A percentile compares a stretch with the other conserved stretches of the same genome.
These are phyloP conservation scores for Aphelenchoides fujianensis DNA, from an alignment of 1,140 invertebrate genomes.

Conservation along the genomic window DNA sequence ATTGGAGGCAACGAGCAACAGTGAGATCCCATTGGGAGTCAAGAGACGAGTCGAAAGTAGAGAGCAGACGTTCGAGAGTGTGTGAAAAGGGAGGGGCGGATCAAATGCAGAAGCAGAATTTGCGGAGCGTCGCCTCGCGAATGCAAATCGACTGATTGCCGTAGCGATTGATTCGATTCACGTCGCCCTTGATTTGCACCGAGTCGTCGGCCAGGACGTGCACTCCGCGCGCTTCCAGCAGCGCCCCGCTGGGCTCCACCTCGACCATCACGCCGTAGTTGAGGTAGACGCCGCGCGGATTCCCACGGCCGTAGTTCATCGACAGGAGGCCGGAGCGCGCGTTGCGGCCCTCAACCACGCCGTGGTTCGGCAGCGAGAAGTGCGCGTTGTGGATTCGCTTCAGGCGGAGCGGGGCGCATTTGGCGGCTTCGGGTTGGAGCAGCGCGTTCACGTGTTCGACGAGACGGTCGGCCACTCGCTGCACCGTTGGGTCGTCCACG, in stretches of 20 bases:
- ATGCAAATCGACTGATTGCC: slow-evolving; percentile 55
- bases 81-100: neutral
- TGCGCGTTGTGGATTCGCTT: slow-evolving; percentile 32
- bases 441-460: slow-evolving; percentile 58
- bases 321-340: neutral
- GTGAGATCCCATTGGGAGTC: no score
- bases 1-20: neutral
- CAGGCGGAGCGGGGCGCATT: slow-evolving; percentile 34
- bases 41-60: no score
- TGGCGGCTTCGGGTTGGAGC: slow-evolving; percentile 21
- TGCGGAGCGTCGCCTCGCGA: slow-evolving; percentile 36
- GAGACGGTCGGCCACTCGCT: slow-evolving; percentile 48
- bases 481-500: slow-evolving; percentile 35
- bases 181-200: slow-evolving; percentile 45
- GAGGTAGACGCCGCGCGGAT: slow-evolving; percentile 23
- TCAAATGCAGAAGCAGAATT: slow-evolving; percentile 53
- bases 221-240: slow-evolving; percentile 46
- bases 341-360: slow-evolving; percentile 16
- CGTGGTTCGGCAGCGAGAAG: slow-evolving; percentile 34
- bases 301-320: neutral
- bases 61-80: no score
- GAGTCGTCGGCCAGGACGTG: slow-evolving; percentile 22
- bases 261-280: slow-evolving; percentile 37
- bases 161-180: slow-evolving; percentile 56
- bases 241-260: slow-evolving; percentile 37